These are phyloP conservation scores for Argya squamiceps DNA, from an alignment of 2,797 vertebrate species.

Conservation along the genomic window DNA sequence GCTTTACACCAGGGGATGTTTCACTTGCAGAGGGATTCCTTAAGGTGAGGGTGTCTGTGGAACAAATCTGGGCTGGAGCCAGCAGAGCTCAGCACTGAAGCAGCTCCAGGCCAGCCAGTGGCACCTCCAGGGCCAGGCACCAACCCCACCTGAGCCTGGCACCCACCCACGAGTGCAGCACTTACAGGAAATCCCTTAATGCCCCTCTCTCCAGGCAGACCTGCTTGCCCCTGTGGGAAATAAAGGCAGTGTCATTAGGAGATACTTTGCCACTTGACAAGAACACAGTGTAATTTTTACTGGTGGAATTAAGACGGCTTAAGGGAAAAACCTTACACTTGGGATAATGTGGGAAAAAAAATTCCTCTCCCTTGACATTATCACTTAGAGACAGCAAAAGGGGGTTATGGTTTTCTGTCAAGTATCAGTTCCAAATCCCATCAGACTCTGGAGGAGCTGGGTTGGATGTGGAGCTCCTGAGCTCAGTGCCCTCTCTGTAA, in stretches of 20 bases:
- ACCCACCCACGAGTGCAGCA: constrained; percentile 41
- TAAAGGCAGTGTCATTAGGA: constrained; percentile 48
- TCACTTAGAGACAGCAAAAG: constrained; percentile 44
- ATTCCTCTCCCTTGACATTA: constrained; percentile 36
- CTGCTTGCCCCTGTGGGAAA: constrained; percentile 80
- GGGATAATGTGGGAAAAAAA: neutral
- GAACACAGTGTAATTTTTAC: constrained; percentile 30
- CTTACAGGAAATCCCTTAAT: constrained; percentile 81
- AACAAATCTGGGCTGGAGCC: neutral
- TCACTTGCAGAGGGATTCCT: neutral
- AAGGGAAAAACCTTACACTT: constrained; percentile 32
- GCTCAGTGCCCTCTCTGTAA: neutral
- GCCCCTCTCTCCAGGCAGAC: constrained; percentile 77
- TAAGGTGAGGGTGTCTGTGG: neutral
- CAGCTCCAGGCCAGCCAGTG: neutral
- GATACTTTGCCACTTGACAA: constrained; percentile 40
- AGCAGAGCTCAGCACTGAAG: neutral
- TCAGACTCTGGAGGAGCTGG: neutral
- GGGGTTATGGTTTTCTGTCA: constrained; percentile 35
- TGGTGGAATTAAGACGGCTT: constrained; percentile 45
- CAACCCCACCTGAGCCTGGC: neutral
- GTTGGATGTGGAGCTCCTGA: neutral
- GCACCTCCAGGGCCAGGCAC: neutral
- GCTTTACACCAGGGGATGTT: neutral
- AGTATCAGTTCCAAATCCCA: constrained; percentile 32